Conservation (phyloP, 2,113 vertebrate genomes). For the Albula goreensis region DNA sequence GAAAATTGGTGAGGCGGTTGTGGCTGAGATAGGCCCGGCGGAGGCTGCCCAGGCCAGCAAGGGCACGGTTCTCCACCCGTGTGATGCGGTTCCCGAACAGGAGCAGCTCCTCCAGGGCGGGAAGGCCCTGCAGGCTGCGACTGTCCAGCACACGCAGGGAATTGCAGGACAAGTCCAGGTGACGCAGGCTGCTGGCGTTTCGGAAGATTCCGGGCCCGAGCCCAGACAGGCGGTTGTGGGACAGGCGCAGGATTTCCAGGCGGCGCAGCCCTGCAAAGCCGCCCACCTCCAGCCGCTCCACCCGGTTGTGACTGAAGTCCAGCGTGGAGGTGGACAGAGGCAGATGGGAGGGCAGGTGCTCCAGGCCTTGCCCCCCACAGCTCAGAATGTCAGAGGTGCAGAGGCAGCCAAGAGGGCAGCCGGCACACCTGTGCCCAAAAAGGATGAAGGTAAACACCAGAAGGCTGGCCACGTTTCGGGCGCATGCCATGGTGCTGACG, state of each 20-base stretch:
- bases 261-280: conserved; percentile 73
- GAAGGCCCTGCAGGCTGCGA: conserved; percentile 80
- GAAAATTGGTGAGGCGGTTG: conserved; percentile 86
- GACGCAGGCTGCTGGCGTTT: conserved; percentile 75
- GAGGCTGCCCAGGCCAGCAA: conserved; percentile 74
- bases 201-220: conserved; percentile 72
- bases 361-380: conserved; percentile 78
- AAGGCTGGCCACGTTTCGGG: background rate
- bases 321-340: conserved; percentile 73
- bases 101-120: conserved; percentile 84
- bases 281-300: conserved; percentile 71
- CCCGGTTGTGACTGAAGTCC: conserved; percentile 87
- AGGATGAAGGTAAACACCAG: conserved; percentile 40
- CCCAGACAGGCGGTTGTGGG: conserved; percentile 78
- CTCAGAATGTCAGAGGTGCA: conserved; percentile 87
- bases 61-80: conserved; percentile 72
- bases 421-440: conserved; percentile 31
- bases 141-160: conserved; percentile 70
- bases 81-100: conserved; percentile 88
- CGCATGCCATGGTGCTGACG: background rate
- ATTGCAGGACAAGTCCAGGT: conserved; percentile 93
- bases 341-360: conserved; percentile 70
- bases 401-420: conserved; percentile 80
- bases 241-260: conserved; percentile 79
- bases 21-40: conserved; percentile 88